Conservation (phyloP, 2,797 vertebrate genomes). For the Podarcis lilfordi region DNA sequence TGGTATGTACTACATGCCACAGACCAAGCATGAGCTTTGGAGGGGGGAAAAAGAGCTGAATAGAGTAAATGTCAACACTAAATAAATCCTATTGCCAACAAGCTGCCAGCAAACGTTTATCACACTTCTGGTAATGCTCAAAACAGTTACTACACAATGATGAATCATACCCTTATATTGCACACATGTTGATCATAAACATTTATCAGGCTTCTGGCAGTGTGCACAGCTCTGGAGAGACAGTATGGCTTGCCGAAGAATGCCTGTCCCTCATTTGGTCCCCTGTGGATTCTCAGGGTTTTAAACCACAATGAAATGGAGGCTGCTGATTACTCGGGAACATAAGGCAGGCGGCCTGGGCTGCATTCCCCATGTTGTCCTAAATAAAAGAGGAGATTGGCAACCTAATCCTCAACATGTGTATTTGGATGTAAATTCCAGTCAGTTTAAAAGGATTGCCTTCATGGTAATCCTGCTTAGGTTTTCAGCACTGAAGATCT, state of each 20-base stretch:
- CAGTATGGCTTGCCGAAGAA: not conserved
- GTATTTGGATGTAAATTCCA: not conserved
- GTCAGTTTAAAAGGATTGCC: not conserved
- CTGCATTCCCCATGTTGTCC: not conserved
- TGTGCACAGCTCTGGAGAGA: conserved; percentile 31
- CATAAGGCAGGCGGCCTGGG: not conserved
- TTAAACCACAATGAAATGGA: conserved; percentile 8
- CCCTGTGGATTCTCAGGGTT: not conserved
- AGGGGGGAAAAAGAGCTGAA: conserved; percentile 3
- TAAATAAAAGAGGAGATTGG: not conserved
- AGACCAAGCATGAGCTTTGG: not conserved
- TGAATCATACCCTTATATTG: conserved; percentile 57
- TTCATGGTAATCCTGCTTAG: not conserved
- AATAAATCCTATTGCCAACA: conserved; percentile 59
- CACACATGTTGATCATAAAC: conserved; percentile 58
- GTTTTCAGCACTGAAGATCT: not conserved
- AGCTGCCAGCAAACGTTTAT: conserved; percentile 56
- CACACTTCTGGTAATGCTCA: conserved; percentile 55
- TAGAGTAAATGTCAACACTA: conserved; percentile 53
- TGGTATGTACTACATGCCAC: not conserved
- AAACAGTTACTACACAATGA: conserved; percentile 58
- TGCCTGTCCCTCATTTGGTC: not conserved
- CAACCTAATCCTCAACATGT: conserved; percentile 4
- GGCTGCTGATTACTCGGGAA: fast-evolving
- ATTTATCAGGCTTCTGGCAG: conserved; percentile 47